A percentile compares a stretch with the other conserved stretches of the same genome.
phyloP scores from a whole-genome alignment of 1,140 invertebrate genomes.

The Camponotus floridanus region DNA sequence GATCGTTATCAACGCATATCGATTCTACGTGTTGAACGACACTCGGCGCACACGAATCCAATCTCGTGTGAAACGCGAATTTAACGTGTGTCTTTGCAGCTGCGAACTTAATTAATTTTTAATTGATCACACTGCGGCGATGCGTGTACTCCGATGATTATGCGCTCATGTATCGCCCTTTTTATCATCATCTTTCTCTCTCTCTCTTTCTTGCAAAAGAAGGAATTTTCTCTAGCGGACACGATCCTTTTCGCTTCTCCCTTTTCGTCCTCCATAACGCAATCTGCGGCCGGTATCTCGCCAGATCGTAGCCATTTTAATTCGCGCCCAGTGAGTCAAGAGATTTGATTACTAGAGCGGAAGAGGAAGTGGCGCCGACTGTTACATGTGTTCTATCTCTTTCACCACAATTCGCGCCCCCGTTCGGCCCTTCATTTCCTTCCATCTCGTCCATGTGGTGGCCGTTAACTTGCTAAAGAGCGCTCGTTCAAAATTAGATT shows the following conservation, averaged over 20 bases:
- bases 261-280: not conserved
- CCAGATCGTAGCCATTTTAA: constrained; percentile 75
- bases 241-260: not conserved
- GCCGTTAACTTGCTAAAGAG: not conserved
- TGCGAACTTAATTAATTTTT: constrained; percentile 18
- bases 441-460: constrained; percentile 24
- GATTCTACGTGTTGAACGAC: constrained; percentile 33
- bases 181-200: not conserved
- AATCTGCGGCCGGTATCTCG: constrained; percentile 42
- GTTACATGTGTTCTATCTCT: constrained; percentile 69
- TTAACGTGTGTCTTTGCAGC: constrained; percentile 2
- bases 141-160: not conserved
- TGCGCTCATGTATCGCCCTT: not conserved
- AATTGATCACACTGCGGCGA: constrained; percentile 47
- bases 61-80: constrained; percentile 5
- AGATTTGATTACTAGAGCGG: constrained; percentile 81
- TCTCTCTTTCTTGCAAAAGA: not conserved
- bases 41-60: constrained; percentile 29
- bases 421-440: constrained; percentile 36
- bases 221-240: not conserved
- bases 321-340: constrained; percentile 77
- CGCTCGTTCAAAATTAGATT: constrained; percentile 22
- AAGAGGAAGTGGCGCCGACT: constrained; percentile 79
- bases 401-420: constrained; percentile 19
- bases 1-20: constrained; percentile 25